A percentile compares a stretch with the other conserved stretches of the same genome.
These are phyloP conservation scores for Drosophila kohkoa DNA, from an alignment of 1,140 invertebrate species.

Conservation along the genomic window DNA sequence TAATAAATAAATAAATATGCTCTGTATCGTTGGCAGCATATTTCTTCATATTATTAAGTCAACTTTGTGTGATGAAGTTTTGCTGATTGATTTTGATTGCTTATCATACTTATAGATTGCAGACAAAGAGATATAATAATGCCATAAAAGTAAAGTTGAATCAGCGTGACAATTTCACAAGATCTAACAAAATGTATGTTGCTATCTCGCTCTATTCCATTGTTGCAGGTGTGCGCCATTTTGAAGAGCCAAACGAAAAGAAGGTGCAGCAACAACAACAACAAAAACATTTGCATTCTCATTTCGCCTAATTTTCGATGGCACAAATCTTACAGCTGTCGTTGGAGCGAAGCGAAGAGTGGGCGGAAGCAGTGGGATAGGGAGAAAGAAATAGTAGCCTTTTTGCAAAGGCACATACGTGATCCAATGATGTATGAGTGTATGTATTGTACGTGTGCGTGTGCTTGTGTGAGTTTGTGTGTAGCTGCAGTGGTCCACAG, in stretches of 20 bases:
- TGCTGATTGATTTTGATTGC: conserved; percentile 2
- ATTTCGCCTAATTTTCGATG: conserved; percentile 66
- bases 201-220: neutral
- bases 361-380: neutral
- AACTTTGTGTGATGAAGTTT: neutral
- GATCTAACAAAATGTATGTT: conserved; percentile 3
- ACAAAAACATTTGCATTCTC: conserved; percentile 52
- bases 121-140: conserved; percentile 13
- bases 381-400: conserved; percentile 23
- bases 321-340: conserved; percentile 50
- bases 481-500: conserved; percentile 16
- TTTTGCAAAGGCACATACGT: conserved; percentile 32
- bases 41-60: neutral
- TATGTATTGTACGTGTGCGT: neutral
- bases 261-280: conserved; percentile 3
- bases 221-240: conserved; percentile 37
- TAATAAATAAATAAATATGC: too few species aligned
- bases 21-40: too few species aligned
- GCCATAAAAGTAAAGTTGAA: conserved; percentile 23
- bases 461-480: neutral
- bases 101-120: conserved; percentile 22
- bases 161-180: conserved; percentile 25
- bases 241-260: neutral
- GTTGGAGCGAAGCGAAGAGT: conserved; percentile 3
- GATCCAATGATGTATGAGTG: conserved; percentile 1